phyloP scores from a whole-genome alignment of 2,797 vertebrate species.

The Astyanax mexicanus region DNA sequence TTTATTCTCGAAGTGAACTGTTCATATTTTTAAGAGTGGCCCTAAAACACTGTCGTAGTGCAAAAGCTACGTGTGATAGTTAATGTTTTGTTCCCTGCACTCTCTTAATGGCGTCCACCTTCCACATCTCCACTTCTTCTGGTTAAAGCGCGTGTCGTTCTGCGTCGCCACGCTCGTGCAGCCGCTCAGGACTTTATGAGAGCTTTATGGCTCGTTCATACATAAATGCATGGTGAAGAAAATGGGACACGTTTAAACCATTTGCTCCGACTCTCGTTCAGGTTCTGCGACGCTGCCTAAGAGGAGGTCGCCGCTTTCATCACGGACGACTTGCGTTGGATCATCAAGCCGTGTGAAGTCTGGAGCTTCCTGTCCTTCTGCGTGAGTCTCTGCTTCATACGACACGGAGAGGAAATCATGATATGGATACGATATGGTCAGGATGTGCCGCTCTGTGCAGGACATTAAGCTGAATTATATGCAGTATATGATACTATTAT shows the following conservation, averaged over 20 bases:
- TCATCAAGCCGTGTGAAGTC: neutral
- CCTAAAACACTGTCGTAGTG: too few species aligned
- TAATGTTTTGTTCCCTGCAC: neutral
- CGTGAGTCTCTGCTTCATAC: neutral
- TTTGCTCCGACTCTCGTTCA: constrained; percentile 36
- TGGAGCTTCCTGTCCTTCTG: constrained; percentile 9
- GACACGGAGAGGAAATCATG: neutral
- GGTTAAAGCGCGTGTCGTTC: constrained; percentile 30
- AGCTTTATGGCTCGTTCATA: constrained; percentile 55
- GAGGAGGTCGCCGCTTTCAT: constrained; percentile 37
- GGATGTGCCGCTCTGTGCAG: neutral
- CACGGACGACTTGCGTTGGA: constrained; percentile 45
- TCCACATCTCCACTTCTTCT: constrained; percentile 10
- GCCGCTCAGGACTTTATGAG: constrained; percentile 36
- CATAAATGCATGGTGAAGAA: constrained; percentile 58
- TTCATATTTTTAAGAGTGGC: too few species aligned
- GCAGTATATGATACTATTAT: neutral
- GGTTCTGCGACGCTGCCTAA: constrained; percentile 15
- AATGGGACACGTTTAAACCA: constrained; percentile 50
- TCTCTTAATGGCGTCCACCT: constrained; percentile 26
- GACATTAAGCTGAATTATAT: neutral
- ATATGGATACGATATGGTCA: neutral
- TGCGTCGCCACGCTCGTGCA: constrained; percentile 26
- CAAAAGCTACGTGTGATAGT: neutral
- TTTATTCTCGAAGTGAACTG: too few species aligned